Percentiles rank a stretch among this genome's conserved stretches.
Conservation (phyloP, 2,797 vertebrate species). For the Mormyrus hasselquistii region DNA sequence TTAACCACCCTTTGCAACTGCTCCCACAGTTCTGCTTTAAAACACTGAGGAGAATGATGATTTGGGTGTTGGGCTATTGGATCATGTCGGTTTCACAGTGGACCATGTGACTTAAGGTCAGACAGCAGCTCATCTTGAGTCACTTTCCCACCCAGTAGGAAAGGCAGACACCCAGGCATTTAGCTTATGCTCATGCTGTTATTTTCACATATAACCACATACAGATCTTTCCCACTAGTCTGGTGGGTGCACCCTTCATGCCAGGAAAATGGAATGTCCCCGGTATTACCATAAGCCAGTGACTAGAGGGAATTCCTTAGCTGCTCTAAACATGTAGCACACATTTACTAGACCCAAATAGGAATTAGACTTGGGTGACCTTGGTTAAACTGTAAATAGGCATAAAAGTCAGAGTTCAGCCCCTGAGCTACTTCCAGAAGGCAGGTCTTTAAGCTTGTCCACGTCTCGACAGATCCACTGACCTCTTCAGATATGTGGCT, state of each 20-base stretch:
- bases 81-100: neutral
- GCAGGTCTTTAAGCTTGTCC: neutral
- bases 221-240: neutral
- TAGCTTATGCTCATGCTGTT: conserved; percentile 15
- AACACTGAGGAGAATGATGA: too few species aligned
- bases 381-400: neutral
- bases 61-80: neutral
- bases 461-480: neutral
- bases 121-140: neutral
- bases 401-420: neutral
- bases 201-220: neutral
- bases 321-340: neutral
- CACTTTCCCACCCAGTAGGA: conserved; percentile 8
- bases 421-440: neutral
- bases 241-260: neutral
- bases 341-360: neutral
- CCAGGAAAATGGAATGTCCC: neutral
- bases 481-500: neutral
- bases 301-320: neutral
- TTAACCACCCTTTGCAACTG: neutral
- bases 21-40: neutral
- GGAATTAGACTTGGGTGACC: neutral
- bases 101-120: neutral
- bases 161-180: neutral
- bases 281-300: neutral